Base-by-base conservation (phyloP, 2,888 invertebrate species). In the Stenichneumon culpator region DNA sequence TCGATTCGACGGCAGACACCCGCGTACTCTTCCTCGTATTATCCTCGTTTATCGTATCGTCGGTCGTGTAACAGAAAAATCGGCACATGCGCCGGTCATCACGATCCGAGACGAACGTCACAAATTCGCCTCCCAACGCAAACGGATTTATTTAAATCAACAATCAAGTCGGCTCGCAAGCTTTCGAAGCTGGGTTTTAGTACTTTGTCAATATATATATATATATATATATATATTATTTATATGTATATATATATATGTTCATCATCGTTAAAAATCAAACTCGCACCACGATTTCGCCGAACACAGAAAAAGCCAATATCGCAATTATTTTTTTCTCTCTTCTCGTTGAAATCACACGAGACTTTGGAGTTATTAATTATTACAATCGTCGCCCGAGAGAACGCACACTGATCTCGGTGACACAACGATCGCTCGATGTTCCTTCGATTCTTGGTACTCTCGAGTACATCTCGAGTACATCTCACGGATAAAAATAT, bases 401-500 rank as follows among this genome's bases (percentile, higher is more conserved):
- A 65, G 52, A 73, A 50, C 39, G 54, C 54, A 50, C 78, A 70
- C 74, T 54, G 28, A 19, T 54, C 39, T 73, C 67, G 54, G n/a
- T 47, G 25, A 54, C 14, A 69, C 74, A 65, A 82, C 54, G 25
- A 82, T 78, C 68, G 52, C 19, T 60, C 28, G 44, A 60, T 57
- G 28, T 69, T 69, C n/a, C 44, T 75, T 82, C 84, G 84, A 82
- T 79, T 84, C 82, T 70, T 82, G 82, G 84, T 84, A 84, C 74
- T 79, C 84, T 57, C 50, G 65, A 82, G 79, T 57, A 67, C 70
- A 68, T 78, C n/a, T 82, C 74, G 63, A 82, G n/a, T n/a, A n/a
- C n/a, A n/a, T n/a, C n/a, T 25, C 50, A 75, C 67, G 44, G 69
- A 57, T 82, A 85, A 85, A 84, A 85, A 85, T 85, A 85, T 82